phyloP scores from a whole-genome alignment of 2,888 invertebrate species.

The Spodoptera littoralis region DNA sequence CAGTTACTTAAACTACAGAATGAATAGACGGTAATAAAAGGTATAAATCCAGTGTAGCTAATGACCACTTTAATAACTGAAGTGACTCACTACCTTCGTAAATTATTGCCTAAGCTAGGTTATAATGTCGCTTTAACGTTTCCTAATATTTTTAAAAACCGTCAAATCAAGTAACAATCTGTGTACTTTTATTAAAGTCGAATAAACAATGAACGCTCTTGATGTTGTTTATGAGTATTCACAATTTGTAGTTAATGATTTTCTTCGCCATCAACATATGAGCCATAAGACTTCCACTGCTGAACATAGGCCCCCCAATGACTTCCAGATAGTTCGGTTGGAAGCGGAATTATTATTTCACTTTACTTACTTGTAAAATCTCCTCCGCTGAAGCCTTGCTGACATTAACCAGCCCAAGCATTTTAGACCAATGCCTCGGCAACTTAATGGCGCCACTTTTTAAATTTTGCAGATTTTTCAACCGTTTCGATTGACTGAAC shows the following conservation, averaged over 20 bases:
- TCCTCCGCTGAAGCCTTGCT: constrained; percentile 72
- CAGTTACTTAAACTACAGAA: too few relatives aligned
- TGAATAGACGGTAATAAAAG: neutral
- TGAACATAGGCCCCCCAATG: too few relatives aligned
- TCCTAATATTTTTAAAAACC: neutral
- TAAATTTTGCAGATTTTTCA: constrained; percentile 71
- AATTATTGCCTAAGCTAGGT: constrained; percentile 19
- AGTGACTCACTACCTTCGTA: constrained; percentile 9
- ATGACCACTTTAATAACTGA: constrained; percentile 12
- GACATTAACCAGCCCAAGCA: constrained; percentile 71
- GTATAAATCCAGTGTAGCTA: neutral
- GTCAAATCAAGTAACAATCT: too few relatives aligned
- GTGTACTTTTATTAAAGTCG: too few relatives aligned
- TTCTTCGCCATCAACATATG: too few relatives aligned
- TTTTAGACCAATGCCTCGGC: constrained; percentile 79
- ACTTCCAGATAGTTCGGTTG: too few relatives aligned
- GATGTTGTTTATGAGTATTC: too few relatives aligned
- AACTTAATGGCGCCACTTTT: constrained; percentile 76
- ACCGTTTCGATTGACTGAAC: constrained; percentile 64
- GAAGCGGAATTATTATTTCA: neutral
- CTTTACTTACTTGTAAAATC: constrained; percentile 73
- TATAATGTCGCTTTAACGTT: constrained; percentile 1
- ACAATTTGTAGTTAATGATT: too few relatives aligned
- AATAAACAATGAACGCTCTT: too few relatives aligned
- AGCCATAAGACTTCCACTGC: too few relatives aligned